Conservation (phyloP, 1,140 invertebrate species). For the Adoxophyes honmai region DNA sequence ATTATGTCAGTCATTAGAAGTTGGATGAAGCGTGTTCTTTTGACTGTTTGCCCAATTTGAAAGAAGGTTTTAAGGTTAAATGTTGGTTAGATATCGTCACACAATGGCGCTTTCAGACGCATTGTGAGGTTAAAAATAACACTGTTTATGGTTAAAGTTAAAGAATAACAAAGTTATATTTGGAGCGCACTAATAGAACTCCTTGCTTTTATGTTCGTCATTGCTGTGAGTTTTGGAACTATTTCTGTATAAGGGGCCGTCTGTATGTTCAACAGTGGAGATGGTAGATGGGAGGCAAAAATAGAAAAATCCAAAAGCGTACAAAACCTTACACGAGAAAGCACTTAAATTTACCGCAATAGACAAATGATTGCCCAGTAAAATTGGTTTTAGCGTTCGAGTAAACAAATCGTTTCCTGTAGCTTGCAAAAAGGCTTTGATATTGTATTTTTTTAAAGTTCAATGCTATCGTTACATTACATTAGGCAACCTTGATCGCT, state of each 20-base stretch:
- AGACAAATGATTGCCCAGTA: neutral
- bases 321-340: neutral
- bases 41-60: too few species aligned
- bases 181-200: neutral
- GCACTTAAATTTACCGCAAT: neutral
- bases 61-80: too few species aligned
- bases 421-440: conserved; percentile 3
- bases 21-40: too few species aligned
- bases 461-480: neutral
- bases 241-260: conserved; percentile 4
- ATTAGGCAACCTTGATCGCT: neutral
- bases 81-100: too few species aligned
- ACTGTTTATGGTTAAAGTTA: neutral
- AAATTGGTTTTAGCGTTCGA: neutral
- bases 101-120: too few species aligned
- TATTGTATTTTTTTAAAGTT: conserved; percentile 2
- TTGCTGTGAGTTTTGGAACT: neutral
- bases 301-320: neutral
- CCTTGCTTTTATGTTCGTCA: neutral
- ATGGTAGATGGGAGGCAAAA: neutral
- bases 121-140: conserved; percentile 5
- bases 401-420: neutral
- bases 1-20: neutral
- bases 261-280: neutral
- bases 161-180: conserved; percentile 1